Base-by-base conservation (phyloP, 2,797 vertebrate genomes). In the Mionectes olivaceus region DNA sequence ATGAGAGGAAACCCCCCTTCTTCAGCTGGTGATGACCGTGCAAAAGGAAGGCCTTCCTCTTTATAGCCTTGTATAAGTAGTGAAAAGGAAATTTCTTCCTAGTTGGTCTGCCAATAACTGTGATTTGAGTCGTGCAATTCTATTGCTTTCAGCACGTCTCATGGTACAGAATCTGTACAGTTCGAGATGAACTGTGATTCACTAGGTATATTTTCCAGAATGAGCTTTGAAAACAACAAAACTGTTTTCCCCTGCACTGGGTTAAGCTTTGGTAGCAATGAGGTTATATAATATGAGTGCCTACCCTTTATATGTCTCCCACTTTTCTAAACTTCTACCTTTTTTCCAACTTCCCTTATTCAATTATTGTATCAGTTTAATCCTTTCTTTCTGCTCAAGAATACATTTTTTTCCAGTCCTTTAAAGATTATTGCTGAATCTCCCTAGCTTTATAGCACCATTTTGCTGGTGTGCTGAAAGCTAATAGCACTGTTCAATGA, bases 1-100 rank as follows among this genome's bases (percentile, higher is more conserved):
- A 46, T 1, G 1, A 83, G 46, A 68, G 15, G 24, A 75, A 56
- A 56, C 3, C 3, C 3, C 6, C 43, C 24, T 60, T 68, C 46
- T 49, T 69, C 41, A 61, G 15, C 1, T 14, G 24, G 15, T 39
- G 32, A 49, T 39, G 39, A 35, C 3, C 7, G 16, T 0, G 0
- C 23, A 7, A 55, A 4, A 14, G 30, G 30, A 56, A 41, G 18
- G 12, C 4, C 27, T 81, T 74, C 39, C 17, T 60, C 9, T 46
- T 63, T 47, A 37, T 7, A 68, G 33, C 5, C 16, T 69, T 79
- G 13, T 15, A 19, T 19, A 39, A 75, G 11, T 9, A 41, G 2
- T 32, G 23, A 75, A 78, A 80, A 59, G 13, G 9, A 71, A 50
- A 50, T 59, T 53, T 21, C 19, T 75, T 87, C 43, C 23, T 25